Evolutionary conservation across 2,797 vertebrate genomes (phyloP), one percentile per base, ranked within the genome.

Genomic region (Sebastes baramenuke): DNA sequence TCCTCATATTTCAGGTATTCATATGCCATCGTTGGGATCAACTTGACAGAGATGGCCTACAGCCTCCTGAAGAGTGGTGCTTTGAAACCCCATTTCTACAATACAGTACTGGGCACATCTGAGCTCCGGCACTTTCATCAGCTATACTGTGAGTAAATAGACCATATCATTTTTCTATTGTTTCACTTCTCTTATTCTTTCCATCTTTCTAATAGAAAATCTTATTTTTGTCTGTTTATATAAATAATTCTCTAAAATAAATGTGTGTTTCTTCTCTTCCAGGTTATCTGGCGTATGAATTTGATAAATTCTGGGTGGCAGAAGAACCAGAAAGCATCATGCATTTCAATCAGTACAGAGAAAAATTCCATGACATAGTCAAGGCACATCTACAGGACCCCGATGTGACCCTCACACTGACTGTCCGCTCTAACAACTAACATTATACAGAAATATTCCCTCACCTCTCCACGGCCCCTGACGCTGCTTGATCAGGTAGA

Each of bases 11-110:
- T 29, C 88, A 99, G 99, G 73, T 99, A 99, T 83, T 99, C 98
- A 1, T 99, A 99, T 79, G 99, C 99, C 88, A 99, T 99, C 82
- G 98, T 99, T 90, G 99, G 98, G 70, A 99, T 99, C 90, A 99
- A 99, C 87, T 93, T 99, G 91, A 99, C 99, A 25, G 98, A 99
- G 92, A 99, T 99, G 98, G 98, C 98, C 0, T 99, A 98, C 87
- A 99, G 97, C 90, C 93, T 99, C 60, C 94, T 99, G 75, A 97
- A 96, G 94, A 97, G 92, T 0, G 97, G 97, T 1, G 93, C 96
- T 79, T 91, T 99, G 77, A 99, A 99, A 86, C 87, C 95, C 61
- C 96, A 99, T 84, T 97, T 99, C 91, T 99, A 99, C 93, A 99
- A 98, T 46, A 29, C 94, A 8, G 97, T 97, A 27, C 86, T 93